Evolutionary conservation across 2,113 vertebrate species (phyloP).

Genomic region (Hyla sarda): DNA sequence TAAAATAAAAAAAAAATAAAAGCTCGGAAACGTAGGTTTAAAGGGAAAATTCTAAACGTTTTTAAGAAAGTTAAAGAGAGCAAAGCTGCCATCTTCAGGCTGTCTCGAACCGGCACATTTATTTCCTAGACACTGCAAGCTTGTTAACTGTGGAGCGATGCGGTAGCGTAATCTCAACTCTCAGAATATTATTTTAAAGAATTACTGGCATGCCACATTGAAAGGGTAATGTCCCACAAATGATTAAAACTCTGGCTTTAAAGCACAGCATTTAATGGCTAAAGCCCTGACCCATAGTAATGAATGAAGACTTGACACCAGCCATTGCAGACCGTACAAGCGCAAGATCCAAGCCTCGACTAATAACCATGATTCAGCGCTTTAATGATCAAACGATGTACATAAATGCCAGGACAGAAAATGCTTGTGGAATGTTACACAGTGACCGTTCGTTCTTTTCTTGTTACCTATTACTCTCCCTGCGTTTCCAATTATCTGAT

Average conservation of each 20-base stretch:
- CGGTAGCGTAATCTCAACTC: neutral
- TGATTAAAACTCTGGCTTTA: conserved; percentile 35
- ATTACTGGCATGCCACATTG: conserved; percentile 16
- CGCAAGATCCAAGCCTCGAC: neutral
- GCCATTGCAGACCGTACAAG: neutral
- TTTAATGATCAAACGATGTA: neutral
- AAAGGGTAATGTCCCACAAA: conserved; percentile 32
- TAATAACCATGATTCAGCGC: conserved; percentile 21
- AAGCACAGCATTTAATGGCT: conserved; percentile 18
- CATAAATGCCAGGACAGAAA: conserved; percentile 7
- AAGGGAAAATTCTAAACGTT: conserved; percentile 40
- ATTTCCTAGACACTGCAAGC: neutral
- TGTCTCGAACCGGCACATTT: neutral
- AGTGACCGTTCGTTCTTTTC: neutral
- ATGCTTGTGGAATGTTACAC: neutral
- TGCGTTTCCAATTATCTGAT: neutral
- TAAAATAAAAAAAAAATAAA: conserved; percentile 16
- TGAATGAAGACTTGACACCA: conserved; percentile 19
- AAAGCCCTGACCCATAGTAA: conserved; percentile 21
- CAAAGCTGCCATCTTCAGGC: conserved; percentile 60
- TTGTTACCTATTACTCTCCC: neutral
- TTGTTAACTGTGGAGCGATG: neutral
- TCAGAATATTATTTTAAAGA: conserved; percentile 28
- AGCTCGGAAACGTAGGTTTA: conserved; percentile 26
- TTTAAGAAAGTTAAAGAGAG: conserved; percentile 47